A percentile compares a stretch with the other conserved stretches of the same genome.
Evolutionary conservation across 2,888 invertebrate genomes (phyloP).

Genomic region (Hydraecia micacea): DNA sequence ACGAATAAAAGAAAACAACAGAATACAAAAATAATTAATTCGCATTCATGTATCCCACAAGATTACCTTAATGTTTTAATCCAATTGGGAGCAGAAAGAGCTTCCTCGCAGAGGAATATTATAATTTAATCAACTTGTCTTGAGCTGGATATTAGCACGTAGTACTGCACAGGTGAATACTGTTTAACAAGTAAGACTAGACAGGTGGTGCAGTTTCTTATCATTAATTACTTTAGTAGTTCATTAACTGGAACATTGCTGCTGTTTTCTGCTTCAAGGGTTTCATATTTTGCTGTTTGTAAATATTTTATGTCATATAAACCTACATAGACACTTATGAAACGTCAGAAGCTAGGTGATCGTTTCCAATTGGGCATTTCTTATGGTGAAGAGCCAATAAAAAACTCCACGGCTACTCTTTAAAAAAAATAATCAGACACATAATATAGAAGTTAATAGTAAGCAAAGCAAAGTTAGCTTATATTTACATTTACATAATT

Average conservation of each 20-base stretch:
- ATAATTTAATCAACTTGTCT: slow-evolving; percentile 34
- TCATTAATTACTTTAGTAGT: slow-evolving; percentile 21
- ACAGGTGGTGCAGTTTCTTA: slow-evolving; percentile 8
- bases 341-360: neutral
- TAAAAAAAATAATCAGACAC: neutral
- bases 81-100: slow-evolving; percentile 8
- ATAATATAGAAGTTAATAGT: neutral
- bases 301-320: neutral
- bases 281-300: neutral
- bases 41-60: slow-evolving; percentile 1
- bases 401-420: neutral
- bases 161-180: slow-evolving; percentile 1
- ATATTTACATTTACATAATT: neutral
- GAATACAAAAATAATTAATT: slow-evolving; percentile 13
- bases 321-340: neutral
- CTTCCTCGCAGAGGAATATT: slow-evolving; percentile 5
- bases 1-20: neutral
- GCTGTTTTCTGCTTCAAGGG: neutral
- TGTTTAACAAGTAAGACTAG: neutral
- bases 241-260: neutral
- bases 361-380: neutral
- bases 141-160: neutral
- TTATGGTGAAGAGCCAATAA: neutral
- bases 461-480: neutral
- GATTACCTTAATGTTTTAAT: slow-evolving; percentile 24